A percentile compares a stretch with the other conserved stretches of the same genome.
phyloP scores from a whole-genome alignment of 2,888 invertebrate genomes.

The Osmoderma eremita region DNA sequence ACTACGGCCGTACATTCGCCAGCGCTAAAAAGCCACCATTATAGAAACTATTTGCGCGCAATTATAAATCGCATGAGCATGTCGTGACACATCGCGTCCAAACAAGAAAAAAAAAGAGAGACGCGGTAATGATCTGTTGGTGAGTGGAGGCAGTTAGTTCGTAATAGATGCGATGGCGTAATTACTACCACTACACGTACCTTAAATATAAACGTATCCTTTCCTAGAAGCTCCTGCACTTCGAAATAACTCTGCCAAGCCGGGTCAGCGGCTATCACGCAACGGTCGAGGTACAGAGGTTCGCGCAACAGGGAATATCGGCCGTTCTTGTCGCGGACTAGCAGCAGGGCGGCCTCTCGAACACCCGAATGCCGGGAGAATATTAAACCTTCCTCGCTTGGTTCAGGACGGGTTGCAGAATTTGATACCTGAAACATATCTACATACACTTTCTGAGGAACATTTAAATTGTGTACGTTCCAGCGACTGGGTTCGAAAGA shows the following conservation, averaged over 20 bases:
- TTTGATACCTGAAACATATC: slow-evolving; percentile 36
- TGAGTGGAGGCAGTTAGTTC: slow-evolving; percentile 21
- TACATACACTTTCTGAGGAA: no score
- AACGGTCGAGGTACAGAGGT: slow-evolving; percentile 89
- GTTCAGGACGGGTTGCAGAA: slow-evolving; percentile 42
- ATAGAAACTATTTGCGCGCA: slow-evolving; percentile 26
- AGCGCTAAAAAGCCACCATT: slow-evolving; percentile 8
- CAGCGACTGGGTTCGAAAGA: no score
- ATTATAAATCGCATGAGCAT: slow-evolving; percentile 24
- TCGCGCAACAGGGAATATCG: slow-evolving; percentile 88
- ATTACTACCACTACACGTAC: slow-evolving; percentile 65
- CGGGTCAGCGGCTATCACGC: slow-evolving; percentile 90
- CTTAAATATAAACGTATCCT: slow-evolving; percentile 95
- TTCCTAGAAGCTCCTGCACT: slow-evolving; percentile 90
- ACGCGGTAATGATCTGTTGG: slow-evolving; percentile 24
- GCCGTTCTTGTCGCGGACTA: slow-evolving; percentile 91
- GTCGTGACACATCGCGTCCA: slow-evolving; percentile 17
- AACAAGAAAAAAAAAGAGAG: not conserved
- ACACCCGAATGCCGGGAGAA: slow-evolving; percentile 82
- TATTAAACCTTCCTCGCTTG: slow-evolving; percentile 45
- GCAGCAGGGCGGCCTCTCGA: slow-evolving; percentile 86
- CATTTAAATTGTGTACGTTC: not conserved
- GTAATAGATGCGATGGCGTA: slow-evolving; percentile 18
- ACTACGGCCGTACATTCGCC: not conserved
- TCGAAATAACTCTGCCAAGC: slow-evolving; percentile 95